A percentile compares a stretch with the other conserved stretches of the same genome.
Evolutionary conservation across 2,797 vertebrate genomes (phyloP).

Genomic region (Cuculus canorus): DNA sequence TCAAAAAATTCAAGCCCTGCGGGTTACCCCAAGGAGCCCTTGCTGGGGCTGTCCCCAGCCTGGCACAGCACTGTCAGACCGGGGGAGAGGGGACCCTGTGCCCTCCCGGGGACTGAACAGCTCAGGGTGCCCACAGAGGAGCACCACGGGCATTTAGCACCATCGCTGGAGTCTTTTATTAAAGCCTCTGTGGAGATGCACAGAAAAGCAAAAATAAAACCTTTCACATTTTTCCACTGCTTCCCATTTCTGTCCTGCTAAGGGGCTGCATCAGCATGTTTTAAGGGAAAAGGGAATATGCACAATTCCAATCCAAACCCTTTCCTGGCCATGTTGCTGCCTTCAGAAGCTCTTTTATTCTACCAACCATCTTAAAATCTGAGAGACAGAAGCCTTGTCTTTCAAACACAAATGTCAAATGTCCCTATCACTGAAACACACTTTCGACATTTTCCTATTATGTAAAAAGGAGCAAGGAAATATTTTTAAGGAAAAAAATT

Average conservation of each 20-base stretch:
- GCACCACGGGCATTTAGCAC: not conserved
- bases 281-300: not conserved
- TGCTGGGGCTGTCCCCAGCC: not conserved
- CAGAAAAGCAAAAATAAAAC: not conserved
- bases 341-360: not conserved
- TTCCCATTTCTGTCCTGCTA: not conserved
- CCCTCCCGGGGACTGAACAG: not conserved
- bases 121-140: accelerated
- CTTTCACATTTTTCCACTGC: not conserved
- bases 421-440: not conserved
- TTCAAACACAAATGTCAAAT: not conserved
- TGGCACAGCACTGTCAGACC: not conserved
- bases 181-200: not conserved
- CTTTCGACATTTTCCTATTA: not conserved
- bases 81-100: accelerated
- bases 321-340: not conserved
- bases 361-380: not conserved
- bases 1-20: not conserved
- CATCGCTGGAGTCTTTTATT: not conserved
- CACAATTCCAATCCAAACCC: not conserved
- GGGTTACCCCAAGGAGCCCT: not conserved
- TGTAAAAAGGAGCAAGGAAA: not conserved
- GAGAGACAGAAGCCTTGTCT: not conserved
- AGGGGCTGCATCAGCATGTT: not conserved
- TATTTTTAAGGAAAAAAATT: not conserved